Conservation (phyloP, 2,888 invertebrate genomes). For the Cephus rjabovi region DNA sequence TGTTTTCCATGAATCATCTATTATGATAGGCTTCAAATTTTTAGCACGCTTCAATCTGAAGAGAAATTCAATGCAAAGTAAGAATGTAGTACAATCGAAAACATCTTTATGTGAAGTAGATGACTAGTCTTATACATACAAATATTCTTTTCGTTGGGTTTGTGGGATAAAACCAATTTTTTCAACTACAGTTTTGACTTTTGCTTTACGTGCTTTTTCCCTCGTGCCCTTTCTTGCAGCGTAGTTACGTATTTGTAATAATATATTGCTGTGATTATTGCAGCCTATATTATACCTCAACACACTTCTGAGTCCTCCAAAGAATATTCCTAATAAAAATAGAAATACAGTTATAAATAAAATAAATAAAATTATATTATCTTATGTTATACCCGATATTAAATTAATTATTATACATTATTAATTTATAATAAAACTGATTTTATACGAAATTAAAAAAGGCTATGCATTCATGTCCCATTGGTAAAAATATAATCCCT, state of each 20-base stretch:
- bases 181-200: slow-evolving; percentile 80
- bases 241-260: slow-evolving; percentile 67
- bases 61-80: slow-evolving; percentile 5
- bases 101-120: neutral
- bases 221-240: slow-evolving; percentile 88
- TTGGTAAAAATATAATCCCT: too few relatives aligned
- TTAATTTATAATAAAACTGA: too few relatives aligned
- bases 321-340: too few relatives aligned
- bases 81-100: slow-evolving; percentile 9
- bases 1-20: slow-evolving; percentile 72
- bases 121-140: slow-evolving; percentile 59
- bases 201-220: slow-evolving; percentile 79
- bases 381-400: too few relatives aligned
- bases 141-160: slow-evolving; percentile 72
- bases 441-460: too few relatives aligned
- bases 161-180: slow-evolving; percentile 83
- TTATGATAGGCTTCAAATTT: slow-evolving; percentile 67
- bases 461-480: too few relatives aligned
- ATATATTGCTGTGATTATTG: slow-evolving; percentile 26
- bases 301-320: too few relatives aligned
- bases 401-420: too few relatives aligned
- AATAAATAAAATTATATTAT: too few relatives aligned
- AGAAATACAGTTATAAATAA: too few relatives aligned
- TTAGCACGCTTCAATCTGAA: neutral
- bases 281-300: slow-evolving; percentile 19